Conservation (phyloP, 2,797 vertebrate species). For the Sebastes diaconus region DNA sequence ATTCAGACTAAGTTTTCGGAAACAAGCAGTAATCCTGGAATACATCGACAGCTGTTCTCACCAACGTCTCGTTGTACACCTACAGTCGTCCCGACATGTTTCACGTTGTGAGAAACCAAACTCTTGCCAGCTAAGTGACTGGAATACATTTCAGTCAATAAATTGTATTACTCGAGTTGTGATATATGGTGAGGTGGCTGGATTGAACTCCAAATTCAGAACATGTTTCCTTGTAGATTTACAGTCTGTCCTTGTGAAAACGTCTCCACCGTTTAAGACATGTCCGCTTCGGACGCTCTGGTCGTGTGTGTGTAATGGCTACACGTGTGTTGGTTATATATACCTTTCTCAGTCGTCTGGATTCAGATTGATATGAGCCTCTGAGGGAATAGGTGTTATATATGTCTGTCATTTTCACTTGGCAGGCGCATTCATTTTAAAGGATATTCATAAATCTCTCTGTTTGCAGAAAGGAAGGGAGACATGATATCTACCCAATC, state of each 20-base stretch:
- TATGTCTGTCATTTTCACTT: conserved; percentile 28
- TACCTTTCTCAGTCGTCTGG: conserved; percentile 22
- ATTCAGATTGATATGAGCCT: conserved; percentile 21
- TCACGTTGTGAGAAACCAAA: neutral
- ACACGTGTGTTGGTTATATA: neutral
- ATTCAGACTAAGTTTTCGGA: neutral
- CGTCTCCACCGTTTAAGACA: conserved; percentile 32
- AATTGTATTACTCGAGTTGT: conserved; percentile 45
- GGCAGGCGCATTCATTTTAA: neutral
- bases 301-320: neutral
- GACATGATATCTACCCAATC: neutral
- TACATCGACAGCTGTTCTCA: neutral
- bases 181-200: conserved; percentile 12
- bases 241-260: conserved; percentile 38
- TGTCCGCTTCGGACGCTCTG: conserved; percentile 10
- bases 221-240: conserved; percentile 35
- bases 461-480: conserved; percentile 17
- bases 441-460: conserved; percentile 30
- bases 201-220: neutral
- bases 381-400: conserved; percentile 18
- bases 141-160: conserved; percentile 36
- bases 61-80: neutral
- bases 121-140: conserved; percentile 31
- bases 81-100: conserved; percentile 13
- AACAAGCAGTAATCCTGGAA: neutral